Conservation (phyloP, 1,140 invertebrate genomes). For the Pinna nobilis region DNA sequence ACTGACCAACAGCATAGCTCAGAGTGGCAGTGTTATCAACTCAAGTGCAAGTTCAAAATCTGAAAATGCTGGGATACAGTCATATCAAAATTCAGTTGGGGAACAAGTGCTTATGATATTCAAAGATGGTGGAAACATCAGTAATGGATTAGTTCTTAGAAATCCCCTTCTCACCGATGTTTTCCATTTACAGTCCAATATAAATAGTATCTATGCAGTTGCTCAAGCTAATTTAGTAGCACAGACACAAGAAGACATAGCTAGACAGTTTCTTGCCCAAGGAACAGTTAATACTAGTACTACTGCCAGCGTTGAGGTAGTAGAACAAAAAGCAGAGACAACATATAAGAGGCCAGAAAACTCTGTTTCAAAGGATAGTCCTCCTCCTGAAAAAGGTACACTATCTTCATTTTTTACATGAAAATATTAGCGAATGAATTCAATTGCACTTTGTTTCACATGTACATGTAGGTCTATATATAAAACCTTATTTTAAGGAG, state of each 20-base stretch:
- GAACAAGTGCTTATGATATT: too few species aligned
- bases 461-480: too few species aligned
- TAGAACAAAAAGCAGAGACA: background rate
- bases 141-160: too few species aligned
- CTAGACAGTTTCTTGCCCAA: slow-evolving; percentile 42
- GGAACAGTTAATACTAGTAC: slow-evolving; percentile 1
- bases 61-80: too few species aligned
- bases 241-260: slow-evolving; percentile 57
- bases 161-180: too few species aligned
- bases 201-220: slow-evolving; percentile 48
- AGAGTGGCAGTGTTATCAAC: too few species aligned
- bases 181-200: too few species aligned
- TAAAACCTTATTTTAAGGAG: too few species aligned
- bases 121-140: too few species aligned
- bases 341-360: background rate
- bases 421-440: background rate
- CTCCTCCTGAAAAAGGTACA: background rate
- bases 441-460: background rate
- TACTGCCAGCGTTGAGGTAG: background rate
- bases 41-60: too few species aligned
- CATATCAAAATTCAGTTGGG: too few species aligned
- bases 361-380: background rate
- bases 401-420: background rate
- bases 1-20: too few species aligned
- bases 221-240: slow-evolving; percentile 59